Conservation (phyloP, 1,140 invertebrate species). For the Triops cancriformis region DNA sequence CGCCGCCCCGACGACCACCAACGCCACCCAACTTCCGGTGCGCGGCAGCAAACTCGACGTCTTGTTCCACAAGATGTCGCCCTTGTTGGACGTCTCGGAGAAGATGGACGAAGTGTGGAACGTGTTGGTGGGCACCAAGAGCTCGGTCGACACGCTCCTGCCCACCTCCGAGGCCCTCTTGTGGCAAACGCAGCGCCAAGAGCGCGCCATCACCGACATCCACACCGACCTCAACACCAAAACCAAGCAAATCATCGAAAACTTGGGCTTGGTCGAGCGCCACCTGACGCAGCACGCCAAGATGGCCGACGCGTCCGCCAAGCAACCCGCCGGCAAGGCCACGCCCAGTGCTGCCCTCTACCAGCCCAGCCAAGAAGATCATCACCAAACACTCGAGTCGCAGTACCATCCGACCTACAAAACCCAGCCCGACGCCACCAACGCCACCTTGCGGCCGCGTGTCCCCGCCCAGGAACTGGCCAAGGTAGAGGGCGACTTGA, state of each 20-base stretch:
- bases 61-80: slow-evolving; percentile 64
- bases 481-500: slow-evolving; percentile 7
- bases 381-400: slow-evolving; percentile 29
- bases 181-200: slow-evolving; percentile 74
- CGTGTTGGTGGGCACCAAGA: slow-evolving; percentile 75
- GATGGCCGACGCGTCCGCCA: slow-evolving; percentile 31
- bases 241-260: slow-evolving; percentile 77
- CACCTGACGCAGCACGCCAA: slow-evolving; percentile 45
- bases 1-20: slow-evolving; percentile 34
- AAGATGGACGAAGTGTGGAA: slow-evolving; percentile 86
- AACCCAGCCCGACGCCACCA: slow-evolving; percentile 29
- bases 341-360: slow-evolving; percentile 18
- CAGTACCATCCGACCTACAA: slow-evolving; percentile 29
- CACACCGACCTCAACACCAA: slow-evolving; percentile 70
- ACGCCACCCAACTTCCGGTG: slow-evolving; percentile 42
- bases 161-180: slow-evolving; percentile 75
- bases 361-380: slow-evolving; percentile 28
- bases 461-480: slow-evolving; percentile 48
- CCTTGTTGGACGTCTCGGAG: slow-evolving; percentile 71
- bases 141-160: slow-evolving; percentile 68
- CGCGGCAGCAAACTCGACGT: slow-evolving; percentile 63
- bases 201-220: slow-evolving; percentile 75
- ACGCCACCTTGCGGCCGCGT: slow-evolving; percentile 30
- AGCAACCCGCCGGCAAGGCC: not conserved
- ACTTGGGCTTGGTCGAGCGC: slow-evolving; percentile 73